Base-by-base conservation (phyloP, 2,888 invertebrate genomes). In the Amphipoea lucens region DNA sequence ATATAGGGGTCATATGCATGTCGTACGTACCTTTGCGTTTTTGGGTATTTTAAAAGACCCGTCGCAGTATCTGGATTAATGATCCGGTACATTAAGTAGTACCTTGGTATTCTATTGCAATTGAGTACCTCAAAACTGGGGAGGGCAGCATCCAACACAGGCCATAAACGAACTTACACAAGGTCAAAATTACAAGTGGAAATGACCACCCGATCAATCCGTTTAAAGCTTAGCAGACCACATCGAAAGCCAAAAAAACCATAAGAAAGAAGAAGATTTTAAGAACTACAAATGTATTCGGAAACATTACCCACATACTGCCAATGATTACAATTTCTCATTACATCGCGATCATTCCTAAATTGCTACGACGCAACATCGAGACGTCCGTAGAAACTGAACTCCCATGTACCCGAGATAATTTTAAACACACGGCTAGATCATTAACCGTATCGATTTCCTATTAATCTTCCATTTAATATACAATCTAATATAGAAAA, bases 401-500 rank as follows among this genome's bases (percentile, higher is more conserved):
- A 82, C 81, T 79, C 74, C 72, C 70, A 76, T 78, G 86, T 78
- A 81, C 74, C 78, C 79, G 65, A 86, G 76, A 89, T 84, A 91
- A 90, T 89, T 91, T 90, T 89, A 91, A 89, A 85, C 92, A 92
- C 91, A 92, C 91, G 91, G 90, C 90, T 88, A 90, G 92, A 90
- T 92, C 92, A 93, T 93, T 94, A 93, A 92, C 90, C 91, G 90
- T 95, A 96, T 96, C 96, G 96, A 95, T 96, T 96, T 93, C 93
- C 96, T 95, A 96, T 97, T 96, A 96, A 96, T 97, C 95, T 95
- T 93, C 94, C 91, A 95, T 95, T 96, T 95, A 96, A 96, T 96
- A 95, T 92, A 94, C 94, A 95, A 95, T 96, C 95, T 96, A 96
- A 97, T 97, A 96, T 95, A 95, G 96, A 95, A 96, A 96, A 96